Percentiles rank a stretch among this genome's conserved stretches.
phyloP scores from a whole-genome alignment of 1,140 invertebrate species.

The Lordiphosa collinella region DNA sequence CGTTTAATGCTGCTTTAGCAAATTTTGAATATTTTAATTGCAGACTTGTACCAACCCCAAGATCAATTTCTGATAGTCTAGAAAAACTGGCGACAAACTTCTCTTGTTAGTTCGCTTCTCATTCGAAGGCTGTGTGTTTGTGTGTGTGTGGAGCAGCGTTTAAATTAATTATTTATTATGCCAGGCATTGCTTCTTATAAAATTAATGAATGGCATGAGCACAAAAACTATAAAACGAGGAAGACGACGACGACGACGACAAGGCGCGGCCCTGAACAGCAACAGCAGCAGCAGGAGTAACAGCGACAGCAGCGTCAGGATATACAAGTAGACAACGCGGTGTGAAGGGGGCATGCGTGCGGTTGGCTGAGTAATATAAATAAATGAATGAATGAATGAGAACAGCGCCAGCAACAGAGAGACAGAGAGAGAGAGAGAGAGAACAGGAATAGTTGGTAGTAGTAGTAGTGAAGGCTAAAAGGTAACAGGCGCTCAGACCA shows the following conservation, averaged over 20 bases:
- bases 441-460: constrained; percentile 42
- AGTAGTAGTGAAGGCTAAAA: constrained; percentile 67
- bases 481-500: constrained; percentile 55
- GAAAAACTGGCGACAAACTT: not conserved
- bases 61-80: too few relatives aligned
- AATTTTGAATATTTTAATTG: too few relatives aligned
- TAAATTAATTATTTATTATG: constrained; percentile 77
- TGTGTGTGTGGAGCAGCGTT: constrained; percentile 23
- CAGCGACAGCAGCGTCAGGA: not conserved
- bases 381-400: constrained; percentile 72
- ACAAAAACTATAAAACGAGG: constrained; percentile 53
- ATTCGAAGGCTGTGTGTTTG: not conserved
- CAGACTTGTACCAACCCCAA: too few relatives aligned
- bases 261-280: constrained; percentile 23
- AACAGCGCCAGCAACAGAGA: constrained; percentile 1
- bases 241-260: constrained; percentile 6
- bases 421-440: not conserved
- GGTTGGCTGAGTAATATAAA: constrained; percentile 64
- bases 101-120: not conserved
- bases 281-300: not conserved
- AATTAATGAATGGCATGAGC: constrained; percentile 72
- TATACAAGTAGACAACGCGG: constrained; percentile 3
- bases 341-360: constrained; percentile 43
- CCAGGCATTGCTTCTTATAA: constrained; percentile 65
- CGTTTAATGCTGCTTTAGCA: too few relatives aligned